Evolutionary conservation across 2,797 vertebrate species (phyloP), one percentile per base, ranked within the genome.

Genomic region (Acanthopagrus latus): DNA sequence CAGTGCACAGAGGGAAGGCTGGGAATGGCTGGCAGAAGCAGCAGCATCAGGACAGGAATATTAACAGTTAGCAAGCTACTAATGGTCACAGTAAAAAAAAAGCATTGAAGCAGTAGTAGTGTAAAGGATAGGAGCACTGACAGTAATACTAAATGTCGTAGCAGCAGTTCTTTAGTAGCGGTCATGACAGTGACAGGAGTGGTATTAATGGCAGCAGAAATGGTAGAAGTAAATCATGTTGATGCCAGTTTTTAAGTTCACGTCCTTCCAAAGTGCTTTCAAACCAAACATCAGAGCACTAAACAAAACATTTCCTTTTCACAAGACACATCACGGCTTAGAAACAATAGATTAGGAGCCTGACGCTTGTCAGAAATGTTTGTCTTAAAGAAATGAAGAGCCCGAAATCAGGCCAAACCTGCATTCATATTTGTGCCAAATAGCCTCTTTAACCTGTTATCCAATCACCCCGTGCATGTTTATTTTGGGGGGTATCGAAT

Each of bases 331-430:
- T 44, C 16, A 10, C 8, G 11, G 25, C 27, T 50, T 58, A 47
- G 23, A 70, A 63, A 13, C 27, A 33, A 14, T 20, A 73, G 21
- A 48, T 38, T 16, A 17, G 54, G 3, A 55, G 0, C 13, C 21
- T 46, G 44, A 41, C 0, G 5, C 12, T 47, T 14, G 43, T 21
- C 50, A 52, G 48, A 58, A 8, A 23, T 43, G 18, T 72, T 69
- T 83, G 18, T 62, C 67, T 4, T 60, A 6, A 18, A 43, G 70
- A 21, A 48, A 75, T 41, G 5, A 38, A 64, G 16, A 29, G 17
- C 11, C 16, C 3, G 3, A 25, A 12, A 66, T 66, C 20, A 47
- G 2, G 25, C 25, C 25, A 25, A 25, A 25, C 3, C 25, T 25
- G 25, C 3, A 25, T 25, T 25, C 25, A 25, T 25, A 25, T 33